phyloP scores from a whole-genome alignment of 2,888 invertebrate genomes.

The Melanostoma mellinum region DNA sequence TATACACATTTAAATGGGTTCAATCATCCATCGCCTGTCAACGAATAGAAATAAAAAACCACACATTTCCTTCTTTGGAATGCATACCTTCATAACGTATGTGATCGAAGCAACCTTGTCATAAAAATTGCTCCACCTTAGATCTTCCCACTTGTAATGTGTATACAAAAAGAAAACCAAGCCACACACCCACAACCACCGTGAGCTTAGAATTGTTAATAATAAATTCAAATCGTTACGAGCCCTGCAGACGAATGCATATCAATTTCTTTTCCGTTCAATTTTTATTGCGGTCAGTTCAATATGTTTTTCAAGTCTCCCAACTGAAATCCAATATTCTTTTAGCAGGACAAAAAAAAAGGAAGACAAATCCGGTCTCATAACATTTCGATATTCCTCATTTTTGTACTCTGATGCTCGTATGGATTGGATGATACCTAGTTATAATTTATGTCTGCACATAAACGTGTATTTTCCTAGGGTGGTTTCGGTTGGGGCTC shows the following conservation, averaged over 20 bases:
- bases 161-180: slow-evolving; percentile 5
- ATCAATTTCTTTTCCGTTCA: slow-evolving; percentile 70
- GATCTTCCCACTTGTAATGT: neutral
- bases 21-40: slow-evolving; percentile 45
- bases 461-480: slow-evolving; percentile 45
- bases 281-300: slow-evolving; percentile 72
- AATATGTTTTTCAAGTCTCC: slow-evolving; percentile 67
- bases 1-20: slow-evolving; percentile 38
- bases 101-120: slow-evolving; percentile 44
- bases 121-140: slow-evolving; percentile 59
- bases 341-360: slow-evolving; percentile 16
- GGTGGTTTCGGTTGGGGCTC: slow-evolving; percentile 1
- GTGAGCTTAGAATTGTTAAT: slow-evolving; percentile 51
- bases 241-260: slow-evolving; percentile 70
- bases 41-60: slow-evolving; percentile 54
- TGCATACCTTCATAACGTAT: slow-evolving; percentile 33
- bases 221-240: slow-evolving; percentile 69
- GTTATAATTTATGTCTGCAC: slow-evolving; percentile 67
- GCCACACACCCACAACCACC: slow-evolving; percentile 9
- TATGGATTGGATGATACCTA: slow-evolving; percentile 44
- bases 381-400: slow-evolving; percentile 38
- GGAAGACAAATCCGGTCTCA: slow-evolving; percentile 47
- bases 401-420: slow-evolving; percentile 9
- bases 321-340: slow-evolving; percentile 70
- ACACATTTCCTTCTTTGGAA: neutral